Conservation (phyloP, 2,113 vertebrate species). For the Otocyon megalotis region DNA sequence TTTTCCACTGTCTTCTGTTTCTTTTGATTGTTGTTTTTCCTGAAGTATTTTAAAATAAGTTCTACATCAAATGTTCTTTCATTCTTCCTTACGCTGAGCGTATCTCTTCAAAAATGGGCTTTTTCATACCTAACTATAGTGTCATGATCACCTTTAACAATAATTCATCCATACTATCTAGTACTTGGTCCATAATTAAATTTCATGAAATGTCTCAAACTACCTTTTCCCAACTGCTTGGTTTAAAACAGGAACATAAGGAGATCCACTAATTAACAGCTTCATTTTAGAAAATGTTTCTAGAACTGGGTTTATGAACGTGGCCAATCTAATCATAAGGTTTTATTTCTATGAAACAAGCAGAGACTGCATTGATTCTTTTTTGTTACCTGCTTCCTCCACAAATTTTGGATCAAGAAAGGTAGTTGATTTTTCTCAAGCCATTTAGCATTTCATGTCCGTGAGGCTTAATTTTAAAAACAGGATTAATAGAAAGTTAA, state of each 20-base stretch:
- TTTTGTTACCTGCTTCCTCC: background rate
- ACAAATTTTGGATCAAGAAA: slow-evolving; percentile 60
- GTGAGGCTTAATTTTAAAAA: slow-evolving; percentile 72
- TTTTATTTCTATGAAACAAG: slow-evolving; percentile 38
- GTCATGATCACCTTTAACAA: background rate
- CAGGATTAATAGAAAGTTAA: slow-evolving; percentile 76
- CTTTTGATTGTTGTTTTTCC: background rate
- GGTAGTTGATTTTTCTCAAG: slow-evolving; percentile 68
- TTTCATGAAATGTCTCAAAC: slow-evolving; percentile 32
- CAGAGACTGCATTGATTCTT: background rate
- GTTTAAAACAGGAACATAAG: background rate
- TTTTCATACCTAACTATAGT: background rate
- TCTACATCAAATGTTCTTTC: background rate
- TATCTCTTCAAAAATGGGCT: background rate
- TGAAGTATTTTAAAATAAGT: slow-evolving; percentile 34
- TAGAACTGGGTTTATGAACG: background rate
- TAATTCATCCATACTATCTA: background rate
- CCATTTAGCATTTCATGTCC: slow-evolving; percentile 76
- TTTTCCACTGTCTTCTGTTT: slow-evolving; percentile 12
- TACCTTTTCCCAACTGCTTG: background rate
- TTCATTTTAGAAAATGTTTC: slow-evolving; percentile 14
- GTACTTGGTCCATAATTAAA: background rate
- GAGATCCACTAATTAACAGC: background rate
- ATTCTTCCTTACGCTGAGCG: background rate
- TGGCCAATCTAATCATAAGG: background rate